A percentile compares a stretch with the other conserved stretches of the same genome.
Conservation (phyloP, 2,888 invertebrate genomes). For the Diplolepis rosae region DNA sequence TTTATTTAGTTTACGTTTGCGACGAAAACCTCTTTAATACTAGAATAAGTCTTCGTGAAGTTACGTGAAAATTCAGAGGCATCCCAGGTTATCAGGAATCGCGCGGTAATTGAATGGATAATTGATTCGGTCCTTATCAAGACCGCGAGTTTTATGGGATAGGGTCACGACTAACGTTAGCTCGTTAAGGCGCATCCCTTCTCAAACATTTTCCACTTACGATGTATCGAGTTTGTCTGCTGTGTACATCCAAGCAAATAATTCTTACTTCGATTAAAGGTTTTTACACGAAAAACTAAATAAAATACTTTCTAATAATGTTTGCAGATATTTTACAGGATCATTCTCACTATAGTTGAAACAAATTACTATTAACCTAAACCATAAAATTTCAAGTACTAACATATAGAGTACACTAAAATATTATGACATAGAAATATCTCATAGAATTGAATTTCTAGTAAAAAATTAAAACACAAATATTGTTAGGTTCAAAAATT, state of each 20-base stretch:
- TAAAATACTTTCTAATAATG: slow-evolving; percentile 1
- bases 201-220: slow-evolving; percentile 37
- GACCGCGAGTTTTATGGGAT: slow-evolving; percentile 60
- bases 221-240: slow-evolving; percentile 12
- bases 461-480: no score
- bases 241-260: slow-evolving; percentile 6
- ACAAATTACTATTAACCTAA: no score
- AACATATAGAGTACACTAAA: no score
- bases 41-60: neutral
- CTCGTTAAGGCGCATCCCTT: slow-evolving; percentile 51
- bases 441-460: no score
- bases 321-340: neutral
- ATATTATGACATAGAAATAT: no score
- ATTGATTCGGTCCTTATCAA: slow-evolving; percentile 66
- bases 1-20: neutral
- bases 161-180: slow-evolving; percentile 63
- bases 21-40: neutral
- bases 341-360: neutral
- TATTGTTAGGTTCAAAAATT: no score
- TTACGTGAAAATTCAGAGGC: neutral
- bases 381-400: no score
- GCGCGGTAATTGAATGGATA: slow-evolving; percentile 65
- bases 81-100: slow-evolving; percentile 48
- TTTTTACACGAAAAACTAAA: neutral
- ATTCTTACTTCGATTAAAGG: slow-evolving; percentile 4